phyloP scores from a whole-genome alignment of 2,113 vertebrate genomes.

The Galemys pyrenaicus region DNA sequence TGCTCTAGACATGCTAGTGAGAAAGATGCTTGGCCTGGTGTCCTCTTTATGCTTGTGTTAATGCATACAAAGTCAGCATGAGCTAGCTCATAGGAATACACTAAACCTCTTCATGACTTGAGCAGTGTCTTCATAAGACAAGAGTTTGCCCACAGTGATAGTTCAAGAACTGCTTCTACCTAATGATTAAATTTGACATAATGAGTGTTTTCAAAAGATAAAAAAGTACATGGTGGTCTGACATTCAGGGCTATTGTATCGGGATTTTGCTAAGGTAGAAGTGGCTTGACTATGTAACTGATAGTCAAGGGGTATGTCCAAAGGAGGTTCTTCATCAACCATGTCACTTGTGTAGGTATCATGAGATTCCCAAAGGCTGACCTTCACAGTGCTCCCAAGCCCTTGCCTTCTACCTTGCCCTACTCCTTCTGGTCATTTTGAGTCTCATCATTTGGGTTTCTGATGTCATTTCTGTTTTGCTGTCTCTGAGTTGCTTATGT shows the following conservation, averaged over 20 bases:
- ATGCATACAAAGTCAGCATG: not conserved
- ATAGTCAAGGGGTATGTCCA: not conserved
- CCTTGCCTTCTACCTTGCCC: not conserved
- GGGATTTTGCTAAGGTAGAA: conserved; percentile 3
- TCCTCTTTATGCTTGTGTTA: not conserved
- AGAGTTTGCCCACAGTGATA: not conserved
- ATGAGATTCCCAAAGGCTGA: not conserved
- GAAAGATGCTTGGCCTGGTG: not conserved
- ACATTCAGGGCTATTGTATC: not conserved
- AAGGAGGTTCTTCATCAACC: not conserved
- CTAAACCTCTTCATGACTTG: not conserved
- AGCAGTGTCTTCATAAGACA: not conserved
- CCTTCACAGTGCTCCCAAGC: not conserved
- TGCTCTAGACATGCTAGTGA: not conserved
- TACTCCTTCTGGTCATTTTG: not conserved
- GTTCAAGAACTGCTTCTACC: conserved; percentile 5
- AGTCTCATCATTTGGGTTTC: not conserved
- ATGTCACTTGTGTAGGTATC: too few species aligned
- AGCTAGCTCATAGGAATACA: not conserved
- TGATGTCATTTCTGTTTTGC: not conserved
- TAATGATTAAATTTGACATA: not conserved
- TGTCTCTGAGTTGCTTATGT: not conserved
- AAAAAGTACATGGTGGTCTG: not conserved
- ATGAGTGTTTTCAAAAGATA: not conserved
- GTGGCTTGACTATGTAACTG: not conserved